Conservation (phyloP, 1,140 invertebrate genomes). For the Helicoverpa zea region DNA sequence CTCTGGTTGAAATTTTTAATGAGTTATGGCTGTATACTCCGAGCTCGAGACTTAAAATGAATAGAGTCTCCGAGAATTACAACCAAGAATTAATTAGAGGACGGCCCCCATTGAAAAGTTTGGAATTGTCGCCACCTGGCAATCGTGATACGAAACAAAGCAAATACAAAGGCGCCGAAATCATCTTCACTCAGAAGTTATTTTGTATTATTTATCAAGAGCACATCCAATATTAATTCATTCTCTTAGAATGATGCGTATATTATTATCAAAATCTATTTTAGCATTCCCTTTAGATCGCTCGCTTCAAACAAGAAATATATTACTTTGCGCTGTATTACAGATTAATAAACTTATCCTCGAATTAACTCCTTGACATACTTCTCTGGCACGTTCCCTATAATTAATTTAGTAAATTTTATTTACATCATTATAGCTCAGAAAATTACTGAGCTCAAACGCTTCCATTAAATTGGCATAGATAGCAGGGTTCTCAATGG, state of each 20-base stretch:
- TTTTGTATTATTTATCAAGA: constrained; percentile 58
- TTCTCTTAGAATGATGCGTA: constrained; percentile 22
- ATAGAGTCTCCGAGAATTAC: constrained; percentile 59
- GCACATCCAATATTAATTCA: constrained; percentile 62
- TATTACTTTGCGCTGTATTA: constrained; percentile 17
- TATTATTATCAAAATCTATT: constrained; percentile 5
- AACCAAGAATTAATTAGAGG: constrained; percentile 70
- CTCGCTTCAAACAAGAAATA: constrained; percentile 2
- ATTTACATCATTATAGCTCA: constrained; percentile 16
- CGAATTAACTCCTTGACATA: constrained; percentile 38
- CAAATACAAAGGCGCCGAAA: constrained; percentile 60
- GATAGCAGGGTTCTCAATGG: constrained; percentile 26
- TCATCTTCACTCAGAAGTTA: constrained; percentile 58
- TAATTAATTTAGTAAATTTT: constrained; percentile 40
- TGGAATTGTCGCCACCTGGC: constrained; percentile 69
- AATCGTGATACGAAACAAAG: constrained; percentile 62
- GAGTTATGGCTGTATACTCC: constrained; percentile 55
- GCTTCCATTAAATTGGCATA: constrained; percentile 41
- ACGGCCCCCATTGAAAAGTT: constrained; percentile 65
- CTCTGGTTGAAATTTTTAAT: constrained; percentile 63
- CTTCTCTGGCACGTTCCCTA: not conserved
- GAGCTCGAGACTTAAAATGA: constrained; percentile 52
- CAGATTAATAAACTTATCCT: constrained; percentile 25
- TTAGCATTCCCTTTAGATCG: not conserved
- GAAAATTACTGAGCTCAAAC: constrained; percentile 31